These are phyloP conservation scores for Vollenhovia emeryi DNA, from an alignment of 1,140 invertebrate species.

Conservation along the genomic window DNA sequence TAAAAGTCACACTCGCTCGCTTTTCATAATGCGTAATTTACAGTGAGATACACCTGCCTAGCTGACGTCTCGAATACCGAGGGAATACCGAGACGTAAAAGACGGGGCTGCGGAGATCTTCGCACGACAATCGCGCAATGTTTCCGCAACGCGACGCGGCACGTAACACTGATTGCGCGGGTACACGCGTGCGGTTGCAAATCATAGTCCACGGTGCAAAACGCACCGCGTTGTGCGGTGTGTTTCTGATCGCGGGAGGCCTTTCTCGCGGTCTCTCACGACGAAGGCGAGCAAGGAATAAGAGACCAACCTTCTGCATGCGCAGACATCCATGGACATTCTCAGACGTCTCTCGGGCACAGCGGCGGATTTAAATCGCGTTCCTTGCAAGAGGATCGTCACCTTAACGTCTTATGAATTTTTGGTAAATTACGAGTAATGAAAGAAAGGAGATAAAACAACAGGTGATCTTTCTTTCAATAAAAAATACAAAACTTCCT, in stretches of 20 bases:
- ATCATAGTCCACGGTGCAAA: slow-evolving; percentile 68
- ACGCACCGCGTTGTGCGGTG: slow-evolving; percentile 54
- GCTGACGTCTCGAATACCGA: neutral
- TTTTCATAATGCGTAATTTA: slow-evolving; percentile 1
- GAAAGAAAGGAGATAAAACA: neutral
- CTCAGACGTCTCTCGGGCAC: neutral
- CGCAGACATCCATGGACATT: neutral
- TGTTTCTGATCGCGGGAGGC: slow-evolving; percentile 64
- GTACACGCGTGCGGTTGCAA: slow-evolving; percentile 54
- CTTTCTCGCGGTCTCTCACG: slow-evolving; percentile 41
- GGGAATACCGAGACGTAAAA: neutral
- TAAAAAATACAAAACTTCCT: neutral
- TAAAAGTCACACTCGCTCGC: neutral
- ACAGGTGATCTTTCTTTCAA: neutral
- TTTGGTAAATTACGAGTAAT: neutral
- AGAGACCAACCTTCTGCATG: slow-evolving; percentile 34
- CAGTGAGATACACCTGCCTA: neutral
- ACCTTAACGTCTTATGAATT: neutral
- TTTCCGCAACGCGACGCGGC: slow-evolving; percentile 35
- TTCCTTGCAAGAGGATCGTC: neutral
- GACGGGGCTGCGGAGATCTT: slow-evolving; percentile 5
- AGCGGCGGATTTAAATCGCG: neutral
- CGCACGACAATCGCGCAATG: slow-evolving; percentile 19
- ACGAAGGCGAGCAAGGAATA: neutral
- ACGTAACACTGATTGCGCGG: slow-evolving; percentile 62